phyloP scores from a whole-genome alignment of 2,888 invertebrate species.

The Hylaea fasciaria region DNA sequence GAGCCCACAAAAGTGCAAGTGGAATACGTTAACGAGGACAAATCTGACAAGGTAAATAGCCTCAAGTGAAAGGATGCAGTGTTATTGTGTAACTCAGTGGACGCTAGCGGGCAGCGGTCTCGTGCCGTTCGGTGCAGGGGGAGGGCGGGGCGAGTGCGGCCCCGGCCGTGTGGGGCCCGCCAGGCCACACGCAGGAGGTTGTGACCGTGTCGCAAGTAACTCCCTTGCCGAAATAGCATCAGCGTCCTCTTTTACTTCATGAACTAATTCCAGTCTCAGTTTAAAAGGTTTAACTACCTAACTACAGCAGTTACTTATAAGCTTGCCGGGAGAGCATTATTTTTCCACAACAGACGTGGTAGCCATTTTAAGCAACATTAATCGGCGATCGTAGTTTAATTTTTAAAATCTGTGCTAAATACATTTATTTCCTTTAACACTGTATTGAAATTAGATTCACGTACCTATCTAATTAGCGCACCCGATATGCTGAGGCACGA shows the following conservation, averaged over 20 bases:
- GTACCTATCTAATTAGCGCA: constrained; percentile 45
- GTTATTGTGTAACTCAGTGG: constrained; percentile 81
- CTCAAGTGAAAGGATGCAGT: constrained; percentile 67
- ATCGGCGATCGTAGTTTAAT: too few species aligned
- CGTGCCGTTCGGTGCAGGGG: constrained; percentile 80
- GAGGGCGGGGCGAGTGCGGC: constrained; percentile 84
- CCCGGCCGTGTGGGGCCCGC: constrained; percentile 85
- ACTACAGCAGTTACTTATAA: background rate
- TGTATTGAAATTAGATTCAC: constrained; percentile 26
- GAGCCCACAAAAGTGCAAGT: constrained; percentile 78
- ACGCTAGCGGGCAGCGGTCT: constrained; percentile 83
- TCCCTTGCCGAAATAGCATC: constrained; percentile 81
- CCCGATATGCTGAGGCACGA: constrained; percentile 50
- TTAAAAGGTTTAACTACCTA: background rate
- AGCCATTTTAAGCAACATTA: constrained; percentile 36
- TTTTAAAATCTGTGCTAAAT: background rate
- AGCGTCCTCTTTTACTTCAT: constrained; percentile 57
- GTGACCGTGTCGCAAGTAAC: constrained; percentile 85
- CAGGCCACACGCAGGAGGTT: constrained; percentile 85
- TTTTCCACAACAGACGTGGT: constrained; percentile 17
- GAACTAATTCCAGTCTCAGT: constrained; percentile 25
- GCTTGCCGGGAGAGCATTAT: background rate
- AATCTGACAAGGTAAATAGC: constrained; percentile 77
- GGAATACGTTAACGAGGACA: constrained; percentile 82
- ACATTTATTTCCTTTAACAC: too few species aligned